Conservation (phyloP, 2,113 vertebrate genomes). For the Neotoma lepida region DNA sequence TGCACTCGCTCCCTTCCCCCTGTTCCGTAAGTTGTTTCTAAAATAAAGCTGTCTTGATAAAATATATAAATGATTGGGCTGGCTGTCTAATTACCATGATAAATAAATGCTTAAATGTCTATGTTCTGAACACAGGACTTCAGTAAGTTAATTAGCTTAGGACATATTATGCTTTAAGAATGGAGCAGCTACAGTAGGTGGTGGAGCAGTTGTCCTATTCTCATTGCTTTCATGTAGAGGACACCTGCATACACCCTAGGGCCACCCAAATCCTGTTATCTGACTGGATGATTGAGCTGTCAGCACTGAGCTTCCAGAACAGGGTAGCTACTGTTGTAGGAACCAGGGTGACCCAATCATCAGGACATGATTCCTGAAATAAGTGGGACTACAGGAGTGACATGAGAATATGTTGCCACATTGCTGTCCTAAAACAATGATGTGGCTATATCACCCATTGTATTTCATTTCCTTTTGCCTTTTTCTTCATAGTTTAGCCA, state of each 20-base stretch:
- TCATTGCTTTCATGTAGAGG: fast-evolving
- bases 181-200: fast-evolving
- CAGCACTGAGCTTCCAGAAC: background rate
- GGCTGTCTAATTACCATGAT: no score
- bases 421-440: no score
- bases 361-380: background rate
- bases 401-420: no score
- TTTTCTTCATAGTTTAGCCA: background rate
- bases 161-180: background rate
- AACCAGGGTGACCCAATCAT: background rate
- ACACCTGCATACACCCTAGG: background rate
- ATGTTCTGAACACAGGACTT: background rate
- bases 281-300: background rate
- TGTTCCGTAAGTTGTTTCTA: no score
- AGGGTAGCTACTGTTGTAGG: background rate
- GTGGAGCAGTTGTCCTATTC: background rate
- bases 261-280: background rate
- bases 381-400: no score
- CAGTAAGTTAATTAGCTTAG: background rate
- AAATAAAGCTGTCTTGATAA: no score
- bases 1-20: no score
- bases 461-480: background rate
- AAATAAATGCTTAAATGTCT: background rate
- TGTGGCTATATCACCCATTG: no score
- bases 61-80: no score